A percentile compares a stretch with the other conserved stretches of the same genome.
Conservation (phyloP, 2,113 vertebrate genomes). For the Irena cyanogastra region DNA sequence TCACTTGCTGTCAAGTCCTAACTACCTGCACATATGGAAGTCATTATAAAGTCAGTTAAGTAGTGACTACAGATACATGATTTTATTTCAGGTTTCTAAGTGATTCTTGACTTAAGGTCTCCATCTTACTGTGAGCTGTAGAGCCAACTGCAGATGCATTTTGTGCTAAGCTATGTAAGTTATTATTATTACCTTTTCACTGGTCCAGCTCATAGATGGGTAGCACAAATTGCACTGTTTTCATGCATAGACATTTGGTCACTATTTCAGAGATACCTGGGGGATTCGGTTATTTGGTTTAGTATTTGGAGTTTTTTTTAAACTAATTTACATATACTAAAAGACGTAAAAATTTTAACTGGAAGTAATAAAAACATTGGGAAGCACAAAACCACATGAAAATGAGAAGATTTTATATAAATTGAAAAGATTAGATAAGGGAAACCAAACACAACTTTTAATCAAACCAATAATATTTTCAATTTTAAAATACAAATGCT, state of each 20-base stretch:
- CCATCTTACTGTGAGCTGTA: not conserved
- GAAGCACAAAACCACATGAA: not conserved
- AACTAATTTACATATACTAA: not conserved
- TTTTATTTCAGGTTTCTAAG: not conserved
- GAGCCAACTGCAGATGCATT: not conserved
- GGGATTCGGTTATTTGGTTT: not conserved
- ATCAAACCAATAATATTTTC: not conserved
- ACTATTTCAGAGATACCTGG: not conserved
- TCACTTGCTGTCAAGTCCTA: not conserved
- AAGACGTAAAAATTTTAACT: not conserved
- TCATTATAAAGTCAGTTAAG: not conserved
- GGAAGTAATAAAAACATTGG: not conserved
- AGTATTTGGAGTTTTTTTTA: not conserved
- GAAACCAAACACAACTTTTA: not conserved
- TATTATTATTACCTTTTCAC: not conserved
- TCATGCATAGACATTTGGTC: not conserved
- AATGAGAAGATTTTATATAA: not conserved
- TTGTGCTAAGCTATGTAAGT: not conserved
- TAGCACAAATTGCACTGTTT: not conserved
- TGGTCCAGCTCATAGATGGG: not conserved
- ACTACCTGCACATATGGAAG: not conserved
- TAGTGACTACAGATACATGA: rapidly evolving
- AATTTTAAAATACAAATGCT: not conserved
- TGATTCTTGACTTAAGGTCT: not conserved
- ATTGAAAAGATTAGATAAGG: not conserved